phyloP scores from a whole-genome alignment of 2,797 vertebrate species.

The Ptychobarbus kaznakovi region DNA sequence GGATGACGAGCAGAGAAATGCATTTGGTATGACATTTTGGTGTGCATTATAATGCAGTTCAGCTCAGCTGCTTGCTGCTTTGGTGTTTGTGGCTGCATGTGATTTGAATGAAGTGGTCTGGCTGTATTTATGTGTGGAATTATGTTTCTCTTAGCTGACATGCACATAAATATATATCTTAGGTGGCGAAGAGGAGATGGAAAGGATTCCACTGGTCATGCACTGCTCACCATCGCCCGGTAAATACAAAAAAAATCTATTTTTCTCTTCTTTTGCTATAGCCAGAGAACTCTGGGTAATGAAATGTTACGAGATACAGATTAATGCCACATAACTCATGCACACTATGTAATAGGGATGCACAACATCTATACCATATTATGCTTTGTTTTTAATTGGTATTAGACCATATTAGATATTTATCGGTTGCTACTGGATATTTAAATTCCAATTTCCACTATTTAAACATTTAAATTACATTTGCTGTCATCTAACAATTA shows the following conservation, averaged over 20 bases:
- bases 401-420: neutral
- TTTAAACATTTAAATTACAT: neutral
- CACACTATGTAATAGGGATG: neutral
- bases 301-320: neutral
- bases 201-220: conserved; percentile 86
- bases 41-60: conserved; percentile 23
- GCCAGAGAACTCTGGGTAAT: neutral
- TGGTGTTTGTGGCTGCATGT: conserved; percentile 6
- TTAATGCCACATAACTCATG: neutral
- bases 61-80: conserved; percentile 3
- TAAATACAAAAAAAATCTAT: conserved; percentile 62
- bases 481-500: no score
- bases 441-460: neutral
- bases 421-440: neutral
- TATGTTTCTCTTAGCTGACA: conserved; percentile 3
- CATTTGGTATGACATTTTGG: conserved; percentile 65
- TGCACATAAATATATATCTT: conserved; percentile 40
- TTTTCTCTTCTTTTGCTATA: neutral
- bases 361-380: neutral
- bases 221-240: conserved; percentile 96
- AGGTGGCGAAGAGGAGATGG: conserved; percentile 80
- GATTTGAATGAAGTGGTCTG: conserved; percentile 25
- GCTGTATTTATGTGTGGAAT: neutral
- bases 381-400: neutral
- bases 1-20: conserved; percentile 79